Conservation (phyloP, 2,113 vertebrate species). For the Danionella cerebrum region DNA sequence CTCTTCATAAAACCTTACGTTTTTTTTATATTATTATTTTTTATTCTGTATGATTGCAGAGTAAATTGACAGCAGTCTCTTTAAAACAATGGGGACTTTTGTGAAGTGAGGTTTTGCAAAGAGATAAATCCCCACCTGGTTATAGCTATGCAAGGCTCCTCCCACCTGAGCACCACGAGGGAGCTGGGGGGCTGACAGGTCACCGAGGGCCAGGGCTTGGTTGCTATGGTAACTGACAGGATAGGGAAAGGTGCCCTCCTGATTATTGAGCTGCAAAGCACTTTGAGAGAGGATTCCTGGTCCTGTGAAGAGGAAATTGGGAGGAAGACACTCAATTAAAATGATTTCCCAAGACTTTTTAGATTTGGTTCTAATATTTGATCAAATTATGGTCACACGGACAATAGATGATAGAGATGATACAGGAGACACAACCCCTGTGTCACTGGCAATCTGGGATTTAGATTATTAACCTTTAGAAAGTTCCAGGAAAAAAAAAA, state of each 20-base stretch:
- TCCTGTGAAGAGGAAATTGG: conserved; percentile 59
- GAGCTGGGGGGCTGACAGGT: conserved; percentile 68
- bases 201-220: conserved; percentile 87
- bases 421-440: too few species aligned
- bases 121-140: conserved; percentile 71
- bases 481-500: too few species aligned
- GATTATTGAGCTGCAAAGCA: conserved; percentile 90
- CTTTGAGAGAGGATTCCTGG: conserved; percentile 95
- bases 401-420: too few species aligned
- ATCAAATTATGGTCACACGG: too few species aligned
- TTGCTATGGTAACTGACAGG: conserved; percentile 95
- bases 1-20: too few species aligned
- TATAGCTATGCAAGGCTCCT: conserved; percentile 85
- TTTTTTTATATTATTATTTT: too few species aligned
- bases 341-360: neutral
- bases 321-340: neutral
- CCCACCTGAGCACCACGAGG: conserved; percentile 74
- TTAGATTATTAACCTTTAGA: too few species aligned
- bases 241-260: conserved; percentile 88
- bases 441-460: too few species aligned
- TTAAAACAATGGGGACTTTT: too few species aligned
- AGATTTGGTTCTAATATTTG: too few species aligned
- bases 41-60: too few species aligned
- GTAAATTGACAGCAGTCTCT: too few species aligned
- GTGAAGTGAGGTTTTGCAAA: neutral